Evolutionary conservation across 2,888 invertebrate genomes (phyloP).

Genomic region (Pseudococcus viburni): DNA sequence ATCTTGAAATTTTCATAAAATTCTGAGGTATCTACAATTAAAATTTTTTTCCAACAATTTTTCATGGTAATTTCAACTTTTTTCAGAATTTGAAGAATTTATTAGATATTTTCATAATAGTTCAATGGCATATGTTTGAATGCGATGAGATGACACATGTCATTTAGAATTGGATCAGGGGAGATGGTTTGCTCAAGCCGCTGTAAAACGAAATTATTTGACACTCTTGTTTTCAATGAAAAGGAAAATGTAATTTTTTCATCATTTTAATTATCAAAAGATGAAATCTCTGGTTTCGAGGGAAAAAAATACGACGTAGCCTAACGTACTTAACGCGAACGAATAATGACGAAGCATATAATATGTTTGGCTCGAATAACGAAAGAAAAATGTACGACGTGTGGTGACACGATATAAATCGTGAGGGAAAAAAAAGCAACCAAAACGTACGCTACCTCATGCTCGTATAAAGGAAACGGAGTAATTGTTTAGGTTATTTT

Average conservation of each 20-base stretch:
- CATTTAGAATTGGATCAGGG: too few species aligned
- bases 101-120: too few species aligned
- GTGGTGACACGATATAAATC: background rate
- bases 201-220: background rate
- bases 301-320: background rate
- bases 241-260: background rate
- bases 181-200: too few species aligned
- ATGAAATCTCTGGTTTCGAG: background rate
- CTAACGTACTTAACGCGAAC: background rate
- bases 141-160: too few species aligned
- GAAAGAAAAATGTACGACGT: background rate
- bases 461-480: background rate
- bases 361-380: background rate
- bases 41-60: too few species aligned
- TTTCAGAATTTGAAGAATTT: too few species aligned
- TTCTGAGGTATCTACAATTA: too few species aligned
- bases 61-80: too few species aligned
- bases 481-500: conserved; percentile 13
- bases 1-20: too few species aligned
- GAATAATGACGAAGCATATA: background rate
- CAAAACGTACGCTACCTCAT: background rate
- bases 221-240: background rate
- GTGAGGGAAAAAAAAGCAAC: background rate
- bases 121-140: too few species aligned
- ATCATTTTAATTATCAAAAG: background rate